Evolutionary conservation across 2,113 vertebrate genomes (phyloP).

Genomic region (Oenanthe oenanthe): DNA sequence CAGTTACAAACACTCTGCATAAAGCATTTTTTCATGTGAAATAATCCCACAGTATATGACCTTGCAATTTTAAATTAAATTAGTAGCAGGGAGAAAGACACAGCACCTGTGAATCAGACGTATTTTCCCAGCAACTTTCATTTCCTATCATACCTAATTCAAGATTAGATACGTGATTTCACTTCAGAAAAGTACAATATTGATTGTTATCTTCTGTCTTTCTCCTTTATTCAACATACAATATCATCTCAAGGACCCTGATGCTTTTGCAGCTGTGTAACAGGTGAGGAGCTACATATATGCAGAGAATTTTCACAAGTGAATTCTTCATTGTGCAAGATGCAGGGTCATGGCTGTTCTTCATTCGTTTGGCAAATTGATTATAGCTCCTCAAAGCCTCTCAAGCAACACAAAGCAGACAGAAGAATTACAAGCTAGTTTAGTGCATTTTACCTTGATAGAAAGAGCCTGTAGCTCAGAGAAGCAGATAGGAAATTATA

Average conservation of each 20-base stretch:
- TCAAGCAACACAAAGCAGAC: conserved; percentile 67
- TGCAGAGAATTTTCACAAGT: conserved; percentile 30
- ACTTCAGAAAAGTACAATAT: conserved; percentile 27
- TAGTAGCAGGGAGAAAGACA: conserved; percentile 2
- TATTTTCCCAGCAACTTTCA: conserved; percentile 26
- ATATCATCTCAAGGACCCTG: conserved; percentile 54
- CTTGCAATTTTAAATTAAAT: conserved; percentile 47
- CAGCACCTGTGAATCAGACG: background rate
- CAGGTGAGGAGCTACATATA: conserved; percentile 3
- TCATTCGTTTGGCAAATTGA: conserved; percentile 63
- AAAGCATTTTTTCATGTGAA: background rate
- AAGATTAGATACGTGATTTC: conserved; percentile 29
- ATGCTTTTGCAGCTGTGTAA: conserved; percentile 46
- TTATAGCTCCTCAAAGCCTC: conserved; percentile 64
- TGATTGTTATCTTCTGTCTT: conserved; percentile 28
- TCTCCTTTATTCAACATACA: conserved; percentile 54
- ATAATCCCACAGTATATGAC: background rate
- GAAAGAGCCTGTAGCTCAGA: conserved; percentile 43
- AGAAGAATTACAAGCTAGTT: conserved; percentile 65
- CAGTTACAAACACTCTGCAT: background rate
- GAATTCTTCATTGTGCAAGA: conserved; percentile 29
- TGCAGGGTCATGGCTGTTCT: conserved; percentile 50
- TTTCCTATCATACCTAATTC: conserved; percentile 23
- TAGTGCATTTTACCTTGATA: conserved; percentile 66
- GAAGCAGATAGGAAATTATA: conserved; percentile 45